Evolutionary conservation across 2,113 vertebrate species (phyloP).

Genomic region (Albula goreensis): DNA sequence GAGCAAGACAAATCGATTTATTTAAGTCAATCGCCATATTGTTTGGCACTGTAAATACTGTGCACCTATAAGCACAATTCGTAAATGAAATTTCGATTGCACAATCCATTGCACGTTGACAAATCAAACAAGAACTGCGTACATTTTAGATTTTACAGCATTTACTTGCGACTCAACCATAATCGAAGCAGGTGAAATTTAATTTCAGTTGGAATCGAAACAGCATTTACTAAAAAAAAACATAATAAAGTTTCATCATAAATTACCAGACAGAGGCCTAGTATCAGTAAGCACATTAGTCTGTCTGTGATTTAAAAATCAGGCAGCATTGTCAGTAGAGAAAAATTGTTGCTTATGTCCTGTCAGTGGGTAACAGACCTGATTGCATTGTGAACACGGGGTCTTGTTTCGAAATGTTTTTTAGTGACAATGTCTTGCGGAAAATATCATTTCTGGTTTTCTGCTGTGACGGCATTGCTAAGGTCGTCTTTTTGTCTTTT

Average conservation of each 20-base stretch:
- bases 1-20: neutral
- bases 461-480: slow-evolving; percentile 15
- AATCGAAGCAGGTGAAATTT: neutral
- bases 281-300: neutral
- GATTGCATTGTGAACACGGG: neutral
- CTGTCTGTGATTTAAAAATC: neutral
- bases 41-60: neutral
- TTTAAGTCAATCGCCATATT: neutral
- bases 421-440: neutral
- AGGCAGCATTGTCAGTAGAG: neutral
- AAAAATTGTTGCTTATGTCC: neutral
- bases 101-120: neutral
- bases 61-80: neutral
- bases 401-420: neutral
- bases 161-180: neutral
- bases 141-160: neutral
- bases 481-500: neutral
- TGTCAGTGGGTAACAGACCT: neutral
- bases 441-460: neutral
- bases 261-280: neutral
- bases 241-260: neutral
- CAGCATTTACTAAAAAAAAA: neutral
- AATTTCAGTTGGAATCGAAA: neutral
- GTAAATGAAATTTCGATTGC: neutral
- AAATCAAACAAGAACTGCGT: neutral